Evolutionary conservation across 2,888 invertebrate genomes (phyloP), one percentile per base, ranked within the genome.

Genomic region (Catocala sponsa): DNA sequence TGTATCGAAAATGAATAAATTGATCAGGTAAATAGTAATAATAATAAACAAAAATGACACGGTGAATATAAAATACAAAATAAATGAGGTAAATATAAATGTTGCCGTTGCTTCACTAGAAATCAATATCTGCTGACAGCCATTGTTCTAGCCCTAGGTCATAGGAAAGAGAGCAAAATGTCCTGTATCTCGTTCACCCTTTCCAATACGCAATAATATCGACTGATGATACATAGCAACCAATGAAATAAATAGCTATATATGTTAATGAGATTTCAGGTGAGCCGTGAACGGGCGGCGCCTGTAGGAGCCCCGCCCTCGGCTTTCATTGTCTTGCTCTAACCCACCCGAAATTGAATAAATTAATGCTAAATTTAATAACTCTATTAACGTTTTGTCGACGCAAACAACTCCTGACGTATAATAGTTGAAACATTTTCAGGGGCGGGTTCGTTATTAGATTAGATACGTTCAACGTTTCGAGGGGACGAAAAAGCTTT

Each of bases 321-420:
- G 62, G 72, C 86, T 80, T 76, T 90, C 90, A 89, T 92, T 93
- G 91, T 93, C 89, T 89, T 80, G 79, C 76, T 72, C 78, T 65
- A 74, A 70, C 82, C 75, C 82, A 65, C 69, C 70, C 80, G 70
- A 92, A 94, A 94, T 93, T 91, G 93, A 94, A 94, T 94, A 92
- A 93, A 94, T 94, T 94, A 94, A 88, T 87, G 88, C 73, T 81
- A 88, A 93, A 94, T 92, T 91, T 91, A 92, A 92, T 94, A 93
- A 92, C 89, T 91, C 85, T 87, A 91, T 94, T 94, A 93, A 85
- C 85, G 85, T 87, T 86, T 79, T 83, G 83, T 82, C 84, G 92
- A 90, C 85, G 85, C 84, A 93, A 92, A 94, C 91, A 92, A 89
- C 86, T 87, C 80, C 70, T 89, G 92, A 89, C 90, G 86, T 86